Evolutionary conservation across 2,797 vertebrate species (phyloP).

Genomic region (Pyrocephalus nanus): DNA sequence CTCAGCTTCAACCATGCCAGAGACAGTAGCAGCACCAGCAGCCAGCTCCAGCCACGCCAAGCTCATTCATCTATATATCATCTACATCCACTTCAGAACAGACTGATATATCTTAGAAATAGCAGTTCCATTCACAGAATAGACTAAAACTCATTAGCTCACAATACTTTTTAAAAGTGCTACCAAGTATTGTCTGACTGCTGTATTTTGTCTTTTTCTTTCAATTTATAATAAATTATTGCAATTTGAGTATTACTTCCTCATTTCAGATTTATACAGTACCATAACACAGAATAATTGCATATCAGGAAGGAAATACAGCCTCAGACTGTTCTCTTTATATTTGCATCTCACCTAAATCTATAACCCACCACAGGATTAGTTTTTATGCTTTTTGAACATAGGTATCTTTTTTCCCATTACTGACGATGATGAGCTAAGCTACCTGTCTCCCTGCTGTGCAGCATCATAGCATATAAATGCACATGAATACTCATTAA

Average conservation of each 20-base stretch:
- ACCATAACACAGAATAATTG: background rate
- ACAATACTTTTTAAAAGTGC: background rate
- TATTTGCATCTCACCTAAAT: background rate
- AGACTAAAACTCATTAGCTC: background rate
- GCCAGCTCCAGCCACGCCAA: background rate
- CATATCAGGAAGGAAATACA: background rate
- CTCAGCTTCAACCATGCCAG: background rate
- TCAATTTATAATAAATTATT: background rate
- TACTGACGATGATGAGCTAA: background rate
- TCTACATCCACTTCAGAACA: background rate
- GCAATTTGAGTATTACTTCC: background rate
- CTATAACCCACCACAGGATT: background rate
- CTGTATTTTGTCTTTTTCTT: background rate
- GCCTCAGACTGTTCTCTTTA: background rate
- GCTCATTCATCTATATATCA: background rate
- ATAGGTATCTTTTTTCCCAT: background rate
- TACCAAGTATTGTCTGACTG: background rate
- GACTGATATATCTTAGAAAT: background rate
- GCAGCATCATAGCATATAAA: background rate
- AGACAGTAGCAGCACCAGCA: background rate
- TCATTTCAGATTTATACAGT: background rate
- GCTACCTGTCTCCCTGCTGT: background rate
- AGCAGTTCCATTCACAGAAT: background rate
- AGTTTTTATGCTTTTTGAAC: background rate
- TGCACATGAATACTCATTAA: background rate